phyloP scores from a whole-genome alignment of 2,888 invertebrate species.

The Crossocerus cetratus region DNA sequence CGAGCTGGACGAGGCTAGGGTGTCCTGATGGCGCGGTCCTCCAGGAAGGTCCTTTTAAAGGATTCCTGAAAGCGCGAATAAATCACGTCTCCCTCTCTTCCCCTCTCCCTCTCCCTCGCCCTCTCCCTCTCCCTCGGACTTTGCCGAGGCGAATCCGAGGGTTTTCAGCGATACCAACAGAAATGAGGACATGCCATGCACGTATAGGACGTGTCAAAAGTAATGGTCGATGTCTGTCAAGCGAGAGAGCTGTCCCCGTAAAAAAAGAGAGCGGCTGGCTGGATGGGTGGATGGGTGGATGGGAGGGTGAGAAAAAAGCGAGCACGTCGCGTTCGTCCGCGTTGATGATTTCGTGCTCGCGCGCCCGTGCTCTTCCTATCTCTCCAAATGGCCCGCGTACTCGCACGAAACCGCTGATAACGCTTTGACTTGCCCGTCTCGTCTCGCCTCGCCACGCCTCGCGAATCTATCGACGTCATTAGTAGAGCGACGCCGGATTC shows the following conservation, averaged over 20 bases:
- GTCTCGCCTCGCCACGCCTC: too few species aligned
- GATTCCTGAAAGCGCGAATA: conserved; percentile 60
- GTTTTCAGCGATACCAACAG: conserved; percentile 5
- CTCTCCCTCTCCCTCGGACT: conserved; percentile 7
- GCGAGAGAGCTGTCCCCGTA: conserved; percentile 28
- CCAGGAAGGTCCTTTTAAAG: conserved; percentile 51
- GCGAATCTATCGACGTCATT: too few species aligned
- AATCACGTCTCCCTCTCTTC: conserved; percentile 58
- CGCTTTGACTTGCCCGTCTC: too few species aligned
- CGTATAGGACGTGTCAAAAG: conserved; percentile 61
- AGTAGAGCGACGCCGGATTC: too few species aligned
- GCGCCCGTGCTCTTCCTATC: background rate
- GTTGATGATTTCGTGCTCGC: background rate
- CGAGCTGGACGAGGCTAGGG: conserved; percentile 15
- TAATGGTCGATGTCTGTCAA: conserved; percentile 64
- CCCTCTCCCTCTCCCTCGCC: conserved; percentile 20
- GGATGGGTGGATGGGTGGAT: conserved; percentile 15
- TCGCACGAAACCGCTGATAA: too few species aligned
- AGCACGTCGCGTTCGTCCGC: conserved; percentile 3
- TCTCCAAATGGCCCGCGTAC: background rate
- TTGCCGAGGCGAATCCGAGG: conserved; percentile 14
- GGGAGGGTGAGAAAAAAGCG: conserved; percentile 14
- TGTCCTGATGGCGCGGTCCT: conserved; percentile 23
- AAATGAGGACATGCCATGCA: conserved; percentile 39
- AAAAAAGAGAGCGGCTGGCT: background rate